Percentiles rank a stretch among this genome's conserved stretches.
Evolutionary conservation across 2,113 vertebrate species (phyloP).

Genomic region (Electrona antarctica): DNA sequence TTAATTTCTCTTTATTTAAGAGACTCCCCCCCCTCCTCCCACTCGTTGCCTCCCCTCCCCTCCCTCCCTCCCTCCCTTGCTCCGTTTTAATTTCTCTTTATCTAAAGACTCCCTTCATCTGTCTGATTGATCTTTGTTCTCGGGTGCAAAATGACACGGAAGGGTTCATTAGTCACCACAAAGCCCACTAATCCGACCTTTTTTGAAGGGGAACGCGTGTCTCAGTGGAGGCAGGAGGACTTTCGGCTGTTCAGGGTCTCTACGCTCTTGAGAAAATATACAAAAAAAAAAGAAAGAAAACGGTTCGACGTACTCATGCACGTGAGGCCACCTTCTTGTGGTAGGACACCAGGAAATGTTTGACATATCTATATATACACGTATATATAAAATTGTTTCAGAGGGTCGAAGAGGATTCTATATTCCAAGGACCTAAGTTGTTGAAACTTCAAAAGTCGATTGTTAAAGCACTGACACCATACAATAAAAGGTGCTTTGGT

Average conservation of each 20-base stretch:
- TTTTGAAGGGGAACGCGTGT: conserved; percentile 16
- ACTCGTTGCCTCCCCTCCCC: conserved; percentile 4
- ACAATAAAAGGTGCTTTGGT: no score
- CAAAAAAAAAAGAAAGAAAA: no score
- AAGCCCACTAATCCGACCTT: conserved; percentile 41
- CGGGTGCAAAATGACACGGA: conserved; percentile 49
- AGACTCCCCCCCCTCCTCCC: conserved; percentile 57
- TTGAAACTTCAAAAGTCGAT: no score
- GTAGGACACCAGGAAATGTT: no score
- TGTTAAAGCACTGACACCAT: no score
- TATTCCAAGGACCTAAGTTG: no score
- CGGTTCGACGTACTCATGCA: no score
- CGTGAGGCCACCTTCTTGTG: no score
- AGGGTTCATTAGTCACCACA: conserved; percentile 37
- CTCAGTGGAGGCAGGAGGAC: conserved; percentile 7
- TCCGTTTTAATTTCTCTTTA: conserved; percentile 70
- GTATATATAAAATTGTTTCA: no score
- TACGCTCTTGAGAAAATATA: background rate
- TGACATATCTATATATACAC: no score
- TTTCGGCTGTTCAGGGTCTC: background rate
- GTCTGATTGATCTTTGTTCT: conserved; percentile 67
- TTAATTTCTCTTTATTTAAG: conserved; percentile 77
- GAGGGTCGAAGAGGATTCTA: no score
- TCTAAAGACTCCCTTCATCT: conserved; percentile 69
- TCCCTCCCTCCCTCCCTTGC: conserved; percentile 12